Conservation (phyloP, 1,140 invertebrate species). For the Branchinecta lynchi region DNA sequence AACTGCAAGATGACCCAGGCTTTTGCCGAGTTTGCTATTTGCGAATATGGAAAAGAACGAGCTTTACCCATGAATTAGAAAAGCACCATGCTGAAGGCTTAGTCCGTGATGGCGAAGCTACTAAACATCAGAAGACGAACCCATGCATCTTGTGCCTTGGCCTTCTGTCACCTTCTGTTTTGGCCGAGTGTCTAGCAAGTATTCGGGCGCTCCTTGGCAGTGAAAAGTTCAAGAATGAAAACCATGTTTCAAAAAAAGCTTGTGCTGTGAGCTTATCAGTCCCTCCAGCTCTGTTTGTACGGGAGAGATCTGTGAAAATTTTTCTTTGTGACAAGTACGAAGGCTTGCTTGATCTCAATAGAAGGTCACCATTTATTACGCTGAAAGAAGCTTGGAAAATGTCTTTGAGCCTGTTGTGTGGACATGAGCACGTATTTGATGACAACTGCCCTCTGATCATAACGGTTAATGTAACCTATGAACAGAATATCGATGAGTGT, state of each 20-base stretch:
- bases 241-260: conserved; percentile 32
- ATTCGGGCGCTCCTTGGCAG: conserved; percentile 28
- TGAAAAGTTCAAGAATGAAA: conserved; percentile 27
- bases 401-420: conserved; percentile 33
- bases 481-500: conserved; percentile 31
- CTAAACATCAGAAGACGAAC: conserved; percentile 23
- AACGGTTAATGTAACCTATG: conserved; percentile 38
- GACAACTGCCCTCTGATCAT: conserved; percentile 32
- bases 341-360: conserved; percentile 22
- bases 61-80: background rate
- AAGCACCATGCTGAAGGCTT: background rate
- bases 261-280: conserved; percentile 36
- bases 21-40: background rate
- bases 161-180: conserved; percentile 31
- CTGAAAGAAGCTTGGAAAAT: conserved; percentile 49
- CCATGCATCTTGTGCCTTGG: conserved; percentile 44
- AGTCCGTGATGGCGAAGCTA: conserved; percentile 16
- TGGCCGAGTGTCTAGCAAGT: conserved; percentile 21
- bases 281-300: conserved; percentile 33
- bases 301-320: conserved; percentile 35
- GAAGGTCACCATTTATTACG: conserved; percentile 24
- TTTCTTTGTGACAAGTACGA: conserved; percentile 28
- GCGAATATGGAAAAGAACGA: background rate
- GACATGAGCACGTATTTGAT: conserved; percentile 32
- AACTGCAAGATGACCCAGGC: background rate